These are phyloP conservation scores for Carassius auratus DNA, from an alignment of 2,113 vertebrate species.

Conservation along the genomic window DNA sequence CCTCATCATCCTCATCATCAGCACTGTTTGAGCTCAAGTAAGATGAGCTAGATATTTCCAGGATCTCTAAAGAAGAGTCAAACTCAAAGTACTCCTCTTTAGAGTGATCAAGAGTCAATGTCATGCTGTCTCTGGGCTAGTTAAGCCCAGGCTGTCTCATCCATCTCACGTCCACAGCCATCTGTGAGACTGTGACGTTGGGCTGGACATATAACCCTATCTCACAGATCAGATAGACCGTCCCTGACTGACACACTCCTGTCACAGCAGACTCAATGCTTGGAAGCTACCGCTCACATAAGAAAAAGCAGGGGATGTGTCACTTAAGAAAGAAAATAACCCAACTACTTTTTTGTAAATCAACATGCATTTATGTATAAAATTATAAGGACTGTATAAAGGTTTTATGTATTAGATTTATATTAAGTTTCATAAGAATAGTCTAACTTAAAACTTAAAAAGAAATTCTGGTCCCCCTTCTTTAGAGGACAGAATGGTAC, in stretches of 20 bases:
- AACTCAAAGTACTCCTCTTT: constrained; percentile 79
- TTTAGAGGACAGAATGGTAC: constrained; percentile 69
- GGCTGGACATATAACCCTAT: neutral
- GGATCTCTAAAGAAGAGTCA: constrained; percentile 57
- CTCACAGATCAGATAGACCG: constrained; percentile 21
- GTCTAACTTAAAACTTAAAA: neutral
- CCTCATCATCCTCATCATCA: neutral
- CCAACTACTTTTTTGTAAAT: neutral
- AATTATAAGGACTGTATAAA: neutral
- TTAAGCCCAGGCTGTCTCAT: neutral
- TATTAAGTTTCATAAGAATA: neutral
- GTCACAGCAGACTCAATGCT: constrained; percentile 30
- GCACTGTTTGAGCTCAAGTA: constrained; percentile 56
- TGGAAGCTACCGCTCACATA: constrained; percentile 20
- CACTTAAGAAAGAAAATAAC: neutral
- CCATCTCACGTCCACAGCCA: constrained; percentile 43
- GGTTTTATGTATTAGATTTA: neutral
- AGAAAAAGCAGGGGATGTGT: neutral
- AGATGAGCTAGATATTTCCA: constrained; percentile 42
- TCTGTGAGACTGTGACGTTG: constrained; percentile 1
- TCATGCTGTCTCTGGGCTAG: constrained; percentile 73
- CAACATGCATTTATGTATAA: neutral
- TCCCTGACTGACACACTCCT: constrained; percentile 36
- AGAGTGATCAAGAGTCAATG: constrained; percentile 59
- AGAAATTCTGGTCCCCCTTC: constrained; percentile 24